Evolutionary conservation across 1,140 invertebrate species (phyloP).

Genomic region (Eupristina koningsbergeri): DNA sequence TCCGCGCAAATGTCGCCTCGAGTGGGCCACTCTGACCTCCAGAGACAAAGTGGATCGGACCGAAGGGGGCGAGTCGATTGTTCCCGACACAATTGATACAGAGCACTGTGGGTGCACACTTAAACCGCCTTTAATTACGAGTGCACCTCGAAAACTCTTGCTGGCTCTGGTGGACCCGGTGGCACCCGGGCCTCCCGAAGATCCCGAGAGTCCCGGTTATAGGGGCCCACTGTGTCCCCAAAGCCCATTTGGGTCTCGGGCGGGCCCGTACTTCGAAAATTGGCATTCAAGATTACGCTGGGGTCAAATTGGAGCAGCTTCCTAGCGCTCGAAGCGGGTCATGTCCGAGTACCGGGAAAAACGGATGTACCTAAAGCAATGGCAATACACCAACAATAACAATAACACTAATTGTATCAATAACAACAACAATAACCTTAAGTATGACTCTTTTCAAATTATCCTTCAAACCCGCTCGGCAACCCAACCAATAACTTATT

Average conservation of each 20-base stretch:
- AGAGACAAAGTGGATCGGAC: not conserved
- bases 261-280: constrained; percentile 1
- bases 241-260: not conserved
- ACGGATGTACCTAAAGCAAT: not conserved
- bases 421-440: too few species aligned
- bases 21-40: constrained; percentile 10
- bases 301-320: not conserved
- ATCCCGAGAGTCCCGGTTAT: not conserved
- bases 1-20: not conserved
- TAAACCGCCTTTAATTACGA: constrained; percentile 47
- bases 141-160: constrained; percentile 9
- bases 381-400: not conserved
- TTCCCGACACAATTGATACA: constrained; percentile 33
- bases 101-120: constrained; percentile 2
- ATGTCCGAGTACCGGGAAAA: not conserved
- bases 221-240: constrained; percentile 26
- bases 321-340: not conserved
- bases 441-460: too few species aligned
- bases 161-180: too few species aligned
- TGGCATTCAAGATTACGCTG: not conserved
- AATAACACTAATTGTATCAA: too few species aligned
- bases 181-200: too few species aligned
- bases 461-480: too few species aligned
- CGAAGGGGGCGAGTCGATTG: constrained; percentile 15
- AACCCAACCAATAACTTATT: too few species aligned